These are phyloP conservation scores for Zhuqinia jingwanae DNA, from an alignment of 2,888 invertebrate species.

Conservation along the genomic window DNA sequence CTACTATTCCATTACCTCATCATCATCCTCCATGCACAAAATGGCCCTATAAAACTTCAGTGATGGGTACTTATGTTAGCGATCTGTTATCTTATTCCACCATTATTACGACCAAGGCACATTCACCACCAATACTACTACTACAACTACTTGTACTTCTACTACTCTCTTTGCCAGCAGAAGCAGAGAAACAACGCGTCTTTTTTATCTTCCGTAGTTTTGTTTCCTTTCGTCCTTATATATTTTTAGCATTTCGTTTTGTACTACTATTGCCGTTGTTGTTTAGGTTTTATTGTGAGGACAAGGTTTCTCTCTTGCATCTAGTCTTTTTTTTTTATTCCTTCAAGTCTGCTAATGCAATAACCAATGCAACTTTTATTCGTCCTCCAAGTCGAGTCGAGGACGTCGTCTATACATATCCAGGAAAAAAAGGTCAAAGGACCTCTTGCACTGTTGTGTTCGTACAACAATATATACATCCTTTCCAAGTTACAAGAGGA, in stretches of 20 bases:
- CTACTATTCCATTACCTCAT: no score
- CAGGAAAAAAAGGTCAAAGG: conserved; percentile 70
- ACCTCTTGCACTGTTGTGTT: conserved; percentile 2
- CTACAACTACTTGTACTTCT: background rate
- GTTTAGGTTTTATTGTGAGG: conserved; percentile 18
- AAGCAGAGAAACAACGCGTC: background rate
- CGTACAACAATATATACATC: background rate
- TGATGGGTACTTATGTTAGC: no score
- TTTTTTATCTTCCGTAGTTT: background rate
- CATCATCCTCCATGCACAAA: no score
- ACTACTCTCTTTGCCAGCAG: background rate
- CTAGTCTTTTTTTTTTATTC: conserved; percentile 24
- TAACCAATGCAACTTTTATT: conserved; percentile 44
- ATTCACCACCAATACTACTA: no score
- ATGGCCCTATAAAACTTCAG: no score
- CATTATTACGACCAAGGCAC: no score
- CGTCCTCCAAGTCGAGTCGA: background rate
- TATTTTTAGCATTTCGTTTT: background rate
- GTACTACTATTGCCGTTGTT: background rate
- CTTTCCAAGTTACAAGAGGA: background rate
- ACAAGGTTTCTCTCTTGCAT: conserved; percentile 34
- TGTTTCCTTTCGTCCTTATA: background rate
- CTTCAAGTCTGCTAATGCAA: background rate
- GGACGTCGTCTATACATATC: no score
- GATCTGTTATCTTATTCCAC: no score